Evolutionary conservation across 2,113 vertebrate species (phyloP).

Genomic region (Aphelocoma coerulescens): DNA sequence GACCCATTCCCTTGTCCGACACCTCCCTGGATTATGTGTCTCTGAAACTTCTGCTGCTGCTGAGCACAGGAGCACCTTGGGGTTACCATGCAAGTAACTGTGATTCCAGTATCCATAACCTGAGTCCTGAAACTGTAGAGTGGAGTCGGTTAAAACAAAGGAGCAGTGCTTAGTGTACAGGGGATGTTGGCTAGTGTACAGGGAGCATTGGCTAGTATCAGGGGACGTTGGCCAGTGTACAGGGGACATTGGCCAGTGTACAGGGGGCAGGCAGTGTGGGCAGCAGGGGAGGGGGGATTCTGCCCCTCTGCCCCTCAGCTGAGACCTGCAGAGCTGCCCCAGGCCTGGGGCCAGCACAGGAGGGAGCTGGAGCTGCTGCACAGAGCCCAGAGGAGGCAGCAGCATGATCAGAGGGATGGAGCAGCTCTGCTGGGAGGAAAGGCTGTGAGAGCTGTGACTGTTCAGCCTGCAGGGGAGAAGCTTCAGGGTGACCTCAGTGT

Average conservation of each 20-base stretch:
- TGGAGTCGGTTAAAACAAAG: not conserved
- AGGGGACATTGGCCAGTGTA: not conserved
- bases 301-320: not conserved
- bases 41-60: not conserved
- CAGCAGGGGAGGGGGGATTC: not conserved
- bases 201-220: not conserved
- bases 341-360: not conserved
- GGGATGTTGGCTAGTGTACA: not conserved
- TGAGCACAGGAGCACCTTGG: not conserved
- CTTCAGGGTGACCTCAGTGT: accelerated
- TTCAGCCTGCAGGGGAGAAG: not conserved
- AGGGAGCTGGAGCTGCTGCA: not conserved
- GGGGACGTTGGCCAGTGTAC: not conserved
- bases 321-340: not conserved
- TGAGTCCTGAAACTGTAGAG: not conserved
- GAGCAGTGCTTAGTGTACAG: not conserved
- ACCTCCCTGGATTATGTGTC: not conserved
- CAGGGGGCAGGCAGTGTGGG: not conserved
- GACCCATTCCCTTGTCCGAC: accelerated
- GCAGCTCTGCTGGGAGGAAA: not conserved
- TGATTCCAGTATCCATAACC: not conserved
- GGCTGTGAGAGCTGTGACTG: not conserved
- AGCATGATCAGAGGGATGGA: not conserved
- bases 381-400: not conserved
- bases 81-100: too few species aligned